Base-by-base conservation (phyloP, 2,797 vertebrate species). In the Tamandua tetradactyla region DNA sequence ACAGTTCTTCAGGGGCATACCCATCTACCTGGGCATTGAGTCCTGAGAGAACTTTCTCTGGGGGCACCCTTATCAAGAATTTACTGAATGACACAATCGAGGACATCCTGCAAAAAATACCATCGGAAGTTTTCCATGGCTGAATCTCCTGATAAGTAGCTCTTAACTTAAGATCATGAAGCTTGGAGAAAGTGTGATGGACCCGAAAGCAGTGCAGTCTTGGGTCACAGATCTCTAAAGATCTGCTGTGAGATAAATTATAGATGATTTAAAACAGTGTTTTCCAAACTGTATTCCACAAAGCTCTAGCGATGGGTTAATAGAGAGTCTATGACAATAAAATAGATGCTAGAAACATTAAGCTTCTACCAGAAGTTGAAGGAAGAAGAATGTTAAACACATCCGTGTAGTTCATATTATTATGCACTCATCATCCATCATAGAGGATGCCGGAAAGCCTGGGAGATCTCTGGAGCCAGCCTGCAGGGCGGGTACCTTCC, bases 341-440 rank as follows among this genome's bases (percentile, higher is more conserved):
- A 85, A n/a, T 27, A 37, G 23, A 80, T 59, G 40, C 80, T 74
- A 57, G 75, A 61, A 35, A 35, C 25, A 61, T 78, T 85, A 59
- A 55, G 37, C 13, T 32, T 85, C 49, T 88, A 69, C 75, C 85
- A 15, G 61, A 76, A 8, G 7, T 13, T 42, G 55, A 68, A 82
- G 75, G 35, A 68, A 75, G 55, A 88, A 62, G 25, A 32, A 32
- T 23, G 66, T 55, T 25, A 25, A 80, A 17, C 40, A 49, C 15
- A 18, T 61, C 69, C 17, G 22, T 11, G 1, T 32, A 35, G 7
- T 55, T 79, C 61, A 52, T 20, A 20, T 57, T 68, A 3, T 30
- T 20, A 5, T 0, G 5, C n/a, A 20, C 25, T 7, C 30, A 17
- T 62, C 61, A 32, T n/a, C 32, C 3, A 0, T 55, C 40, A n/a